These are phyloP conservation scores for Drosophila neocordata DNA, from an alignment of 1,140 invertebrate genomes.

Conservation along the genomic window DNA sequence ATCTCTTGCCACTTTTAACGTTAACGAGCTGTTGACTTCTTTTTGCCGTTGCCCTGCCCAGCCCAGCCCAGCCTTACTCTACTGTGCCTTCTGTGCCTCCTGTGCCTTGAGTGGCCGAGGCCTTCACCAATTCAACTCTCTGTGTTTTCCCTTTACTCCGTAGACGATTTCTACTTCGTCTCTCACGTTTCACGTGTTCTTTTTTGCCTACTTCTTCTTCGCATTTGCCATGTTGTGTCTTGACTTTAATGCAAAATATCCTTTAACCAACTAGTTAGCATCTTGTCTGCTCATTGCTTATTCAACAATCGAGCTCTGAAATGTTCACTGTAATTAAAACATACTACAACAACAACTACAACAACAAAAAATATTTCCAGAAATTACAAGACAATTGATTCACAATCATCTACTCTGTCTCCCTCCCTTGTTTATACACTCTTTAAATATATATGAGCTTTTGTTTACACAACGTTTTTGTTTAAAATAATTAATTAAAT, in stretches of 20 bases:
- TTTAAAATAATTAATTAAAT: slow-evolving; percentile 74
- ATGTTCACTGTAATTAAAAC: slow-evolving; percentile 70
- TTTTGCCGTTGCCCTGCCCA: slow-evolving; percentile 53
- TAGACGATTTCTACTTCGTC: too few species aligned
- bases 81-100: not conserved
- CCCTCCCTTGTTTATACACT: not conserved
- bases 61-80: too few species aligned
- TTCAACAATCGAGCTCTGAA: slow-evolving; percentile 43
- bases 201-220: not conserved
- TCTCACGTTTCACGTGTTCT: not conserved
- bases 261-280: slow-evolving; percentile 40
- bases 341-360: slow-evolving; percentile 12
- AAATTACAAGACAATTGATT: slow-evolving; percentile 47
- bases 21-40: slow-evolving; percentile 82
- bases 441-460: slow-evolving; percentile 14
- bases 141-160: not conserved
- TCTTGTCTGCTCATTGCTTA: slow-evolving; percentile 62
- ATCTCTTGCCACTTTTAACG: slow-evolving; percentile 80
- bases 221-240: not conserved
- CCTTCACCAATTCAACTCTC: not conserved
- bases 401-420: slow-evolving; percentile 27
- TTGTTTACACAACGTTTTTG: slow-evolving; percentile 56
- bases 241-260: slow-evolving; percentile 38
- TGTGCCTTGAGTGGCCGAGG: not conserved
- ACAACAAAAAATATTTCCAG: slow-evolving; percentile 63